Evolutionary conservation across 2,113 vertebrate genomes (phyloP).

Genomic region (Tragelaphus scriptus): DNA sequence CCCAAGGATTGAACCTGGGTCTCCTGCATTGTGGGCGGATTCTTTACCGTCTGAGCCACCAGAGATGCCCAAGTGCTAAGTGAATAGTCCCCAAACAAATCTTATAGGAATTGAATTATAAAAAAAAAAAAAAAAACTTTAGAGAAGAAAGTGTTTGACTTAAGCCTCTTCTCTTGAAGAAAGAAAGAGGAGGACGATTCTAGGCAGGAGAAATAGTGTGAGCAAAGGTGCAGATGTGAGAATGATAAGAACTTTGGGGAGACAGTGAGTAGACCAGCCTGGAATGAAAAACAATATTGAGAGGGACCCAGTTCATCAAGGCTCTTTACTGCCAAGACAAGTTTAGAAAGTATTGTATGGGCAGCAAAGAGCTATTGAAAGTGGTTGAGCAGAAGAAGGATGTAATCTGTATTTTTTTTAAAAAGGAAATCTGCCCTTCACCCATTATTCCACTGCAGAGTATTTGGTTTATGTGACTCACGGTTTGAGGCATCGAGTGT

Average conservation of each 20-base stretch:
- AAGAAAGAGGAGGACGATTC: background rate
- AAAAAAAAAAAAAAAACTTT: background rate
- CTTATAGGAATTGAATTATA: background rate
- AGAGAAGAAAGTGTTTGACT: background rate
- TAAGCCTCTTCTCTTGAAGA: background rate
- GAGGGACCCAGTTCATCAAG: background rate
- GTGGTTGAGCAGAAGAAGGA: background rate
- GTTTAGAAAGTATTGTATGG: background rate
- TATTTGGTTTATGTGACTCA: background rate
- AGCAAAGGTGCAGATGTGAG: background rate
- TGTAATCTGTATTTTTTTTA: background rate
- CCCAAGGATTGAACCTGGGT: background rate
- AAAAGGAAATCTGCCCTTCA: background rate
- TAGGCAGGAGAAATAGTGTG: rapidly evolving
- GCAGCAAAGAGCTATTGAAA: background rate
- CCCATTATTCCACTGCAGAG: background rate
- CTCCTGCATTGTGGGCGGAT: background rate
- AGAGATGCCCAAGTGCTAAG: background rate
- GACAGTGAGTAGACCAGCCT: background rate
- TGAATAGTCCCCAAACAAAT: background rate
- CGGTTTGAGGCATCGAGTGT: background rate
- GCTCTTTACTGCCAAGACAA: background rate
- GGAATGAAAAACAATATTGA: background rate
- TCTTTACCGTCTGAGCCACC: background rate
- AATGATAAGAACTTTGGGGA: background rate